These are phyloP conservation scores for Meliscaeva auricollis DNA, from an alignment of 2,888 invertebrate genomes.

Conservation along the genomic window DNA sequence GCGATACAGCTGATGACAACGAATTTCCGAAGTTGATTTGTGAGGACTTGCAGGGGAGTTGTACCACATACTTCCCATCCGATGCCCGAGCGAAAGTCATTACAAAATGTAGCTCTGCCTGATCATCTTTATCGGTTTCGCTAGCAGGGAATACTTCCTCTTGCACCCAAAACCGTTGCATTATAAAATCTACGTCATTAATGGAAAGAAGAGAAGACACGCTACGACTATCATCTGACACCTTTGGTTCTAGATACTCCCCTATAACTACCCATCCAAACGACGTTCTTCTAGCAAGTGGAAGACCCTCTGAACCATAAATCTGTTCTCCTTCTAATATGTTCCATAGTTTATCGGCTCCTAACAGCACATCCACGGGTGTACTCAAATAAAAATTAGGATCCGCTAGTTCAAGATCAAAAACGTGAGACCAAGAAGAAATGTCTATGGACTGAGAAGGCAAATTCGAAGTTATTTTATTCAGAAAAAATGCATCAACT, in stretches of 20 bases:
- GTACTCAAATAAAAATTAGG: conserved; percentile 18
- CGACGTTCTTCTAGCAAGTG: conserved; percentile 21
- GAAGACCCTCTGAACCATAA: conserved; percentile 10
- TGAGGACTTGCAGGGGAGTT: conserved; percentile 43
- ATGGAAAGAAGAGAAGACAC: conserved; percentile 6
- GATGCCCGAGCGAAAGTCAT: conserved; percentile 37
- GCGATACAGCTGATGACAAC: conserved; percentile 29
- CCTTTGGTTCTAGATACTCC: conserved; percentile 5
- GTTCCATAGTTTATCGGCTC: conserved; percentile 35
- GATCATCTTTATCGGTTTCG: conserved; percentile 25
- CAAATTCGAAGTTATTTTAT: conserved; percentile 28
- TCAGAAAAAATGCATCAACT: conserved; percentile 16
- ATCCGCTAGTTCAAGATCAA: conserved; percentile 40
- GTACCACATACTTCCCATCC: conserved; percentile 56
- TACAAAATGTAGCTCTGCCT: conserved; percentile 45
- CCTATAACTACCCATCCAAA: conserved; percentile 29
- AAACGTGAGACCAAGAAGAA: conserved; percentile 29
- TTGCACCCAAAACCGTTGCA: conserved; percentile 17
- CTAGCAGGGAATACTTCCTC: conserved; percentile 12
- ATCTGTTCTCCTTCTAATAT: conserved; percentile 11
- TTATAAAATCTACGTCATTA: conserved; percentile 10
- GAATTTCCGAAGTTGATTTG: conserved; percentile 52
- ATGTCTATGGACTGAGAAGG: conserved; percentile 28
- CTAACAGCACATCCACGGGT: conserved; percentile 14
- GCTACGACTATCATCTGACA: conserved; percentile 2